A percentile compares a stretch with the other conserved stretches of the same genome.
Evolutionary conservation across 1,140 invertebrate species (phyloP).

Genomic region (Callitettix versicolor): DNA sequence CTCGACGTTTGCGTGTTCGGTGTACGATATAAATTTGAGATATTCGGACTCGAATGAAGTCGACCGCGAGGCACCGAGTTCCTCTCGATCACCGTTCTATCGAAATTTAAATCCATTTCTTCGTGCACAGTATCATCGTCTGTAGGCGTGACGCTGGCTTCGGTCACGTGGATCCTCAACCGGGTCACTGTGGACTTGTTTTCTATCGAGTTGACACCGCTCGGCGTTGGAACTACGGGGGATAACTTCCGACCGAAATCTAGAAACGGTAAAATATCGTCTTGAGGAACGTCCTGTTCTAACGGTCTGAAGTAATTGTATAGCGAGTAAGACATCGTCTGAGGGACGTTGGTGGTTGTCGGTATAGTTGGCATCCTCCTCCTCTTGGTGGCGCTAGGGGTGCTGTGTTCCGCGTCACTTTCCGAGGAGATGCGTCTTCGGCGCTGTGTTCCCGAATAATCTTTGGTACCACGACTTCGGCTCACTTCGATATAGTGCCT

Average conservation of each 20-base stretch:
- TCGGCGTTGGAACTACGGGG: constrained; percentile 14
- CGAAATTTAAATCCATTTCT: constrained; percentile 23
- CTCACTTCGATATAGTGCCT: too few relatives aligned
- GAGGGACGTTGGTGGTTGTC: constrained; percentile 16
- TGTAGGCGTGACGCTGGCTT: not conserved
- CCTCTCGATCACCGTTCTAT: constrained; percentile 18
- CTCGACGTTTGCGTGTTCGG: not conserved
- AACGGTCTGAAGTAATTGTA: constrained; percentile 24
- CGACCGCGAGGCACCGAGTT: constrained; percentile 14
- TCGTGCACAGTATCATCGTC: constrained; percentile 20
- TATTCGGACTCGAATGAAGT: not conserved
- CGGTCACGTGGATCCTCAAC: too few relatives aligned
- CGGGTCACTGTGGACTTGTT: constrained; percentile 15
- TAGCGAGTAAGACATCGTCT: constrained; percentile 21
- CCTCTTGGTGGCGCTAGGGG: too few relatives aligned
- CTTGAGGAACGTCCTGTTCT: constrained; percentile 20
- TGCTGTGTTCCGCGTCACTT: too few relatives aligned
- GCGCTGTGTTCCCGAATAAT: too few relatives aligned
- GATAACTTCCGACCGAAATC: constrained; percentile 24
- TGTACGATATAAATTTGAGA: constrained; percentile 13
- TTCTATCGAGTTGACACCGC: constrained; percentile 21
- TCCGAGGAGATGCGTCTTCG: too few relatives aligned
- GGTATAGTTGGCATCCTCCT: not conserved
- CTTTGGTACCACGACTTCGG: too few relatives aligned
- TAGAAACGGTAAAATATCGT: constrained; percentile 24